Percentiles rank a stretch among this genome's conserved stretches.
Evolutionary conservation across 2,797 vertebrate genomes (phyloP).

Genomic region (Gorsachius magnificus): DNA sequence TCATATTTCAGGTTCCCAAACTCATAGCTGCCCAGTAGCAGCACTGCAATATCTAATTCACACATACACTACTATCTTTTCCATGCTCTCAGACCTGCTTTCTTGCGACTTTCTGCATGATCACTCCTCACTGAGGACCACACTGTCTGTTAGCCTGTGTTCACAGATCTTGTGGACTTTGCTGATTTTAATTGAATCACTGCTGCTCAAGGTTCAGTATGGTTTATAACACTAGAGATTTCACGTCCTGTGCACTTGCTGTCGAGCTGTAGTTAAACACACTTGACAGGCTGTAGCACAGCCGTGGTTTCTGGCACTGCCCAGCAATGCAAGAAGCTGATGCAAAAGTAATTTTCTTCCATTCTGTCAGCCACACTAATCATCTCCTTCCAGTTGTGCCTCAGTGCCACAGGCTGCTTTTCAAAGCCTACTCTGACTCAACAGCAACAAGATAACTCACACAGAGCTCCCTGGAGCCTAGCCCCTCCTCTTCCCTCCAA

Average conservation of each 20-base stretch:
- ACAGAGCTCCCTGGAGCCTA: background rate
- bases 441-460: fast-evolving
- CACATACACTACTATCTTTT: background rate
- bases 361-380: background rate
- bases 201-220: background rate
- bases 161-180: background rate
- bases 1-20: background rate
- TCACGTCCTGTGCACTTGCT: background rate
- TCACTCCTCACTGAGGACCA: background rate
- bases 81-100: background rate
- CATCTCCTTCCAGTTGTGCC: background rate
- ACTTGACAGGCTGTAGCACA: background rate
- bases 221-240: background rate
- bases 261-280: background rate
- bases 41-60: background rate
- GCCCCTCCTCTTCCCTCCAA: fast-evolving
- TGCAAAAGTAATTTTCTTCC: background rate
- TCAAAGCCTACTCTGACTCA: background rate
- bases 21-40: background rate
- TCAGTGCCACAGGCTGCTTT: background rate
- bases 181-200: too few relatives aligned
- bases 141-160: background rate
- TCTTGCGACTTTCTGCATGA: background rate
- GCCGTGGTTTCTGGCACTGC: background rate
- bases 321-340: background rate